Conservation (phyloP, 2,797 vertebrate species). For the Echiichthys vipera region DNA sequence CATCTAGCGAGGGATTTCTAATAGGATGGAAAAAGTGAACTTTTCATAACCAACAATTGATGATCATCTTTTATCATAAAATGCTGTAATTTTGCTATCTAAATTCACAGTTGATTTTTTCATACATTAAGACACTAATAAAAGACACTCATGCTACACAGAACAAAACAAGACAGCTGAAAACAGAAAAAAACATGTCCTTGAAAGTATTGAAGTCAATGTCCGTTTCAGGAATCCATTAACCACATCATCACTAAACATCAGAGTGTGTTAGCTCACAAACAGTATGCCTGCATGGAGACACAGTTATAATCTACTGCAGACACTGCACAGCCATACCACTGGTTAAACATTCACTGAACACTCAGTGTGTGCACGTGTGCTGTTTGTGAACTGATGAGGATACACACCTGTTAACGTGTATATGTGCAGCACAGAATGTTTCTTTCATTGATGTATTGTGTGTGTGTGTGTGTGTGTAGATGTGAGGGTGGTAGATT, state of each 20-base stretch:
- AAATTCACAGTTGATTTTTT: neutral
- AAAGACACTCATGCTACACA: slow-evolving; percentile 38
- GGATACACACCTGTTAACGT: slow-evolving; percentile 19
- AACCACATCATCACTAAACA: neutral
- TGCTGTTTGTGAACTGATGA: slow-evolving; percentile 12
- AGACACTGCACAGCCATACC: slow-evolving; percentile 5
- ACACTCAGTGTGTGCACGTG: neutral
- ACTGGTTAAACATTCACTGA: slow-evolving; percentile 17
- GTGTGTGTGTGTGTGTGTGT: slow-evolving; percentile 2
- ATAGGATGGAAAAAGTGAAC: slow-evolving; percentile 61
- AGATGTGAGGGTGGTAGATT: slow-evolving; percentile 6
- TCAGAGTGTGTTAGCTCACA: slow-evolving; percentile 4
- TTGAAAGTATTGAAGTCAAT: neutral
- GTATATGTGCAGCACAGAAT: slow-evolving; percentile 8
- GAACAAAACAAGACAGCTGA: slow-evolving; percentile 28
- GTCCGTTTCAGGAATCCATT: slow-evolving; percentile 6
- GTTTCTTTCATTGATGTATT: slow-evolving; percentile 1
- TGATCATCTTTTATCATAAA: neutral
- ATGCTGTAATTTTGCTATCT: neutral
- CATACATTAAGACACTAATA: slow-evolving; percentile 9
- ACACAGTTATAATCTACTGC: slow-evolving; percentile 10
- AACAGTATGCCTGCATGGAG: neutral
- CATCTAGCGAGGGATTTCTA: slow-evolving; percentile 86
- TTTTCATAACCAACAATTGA: slow-evolving; percentile 27
- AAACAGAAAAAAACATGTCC: neutral